Evolutionary conservation across 2,797 vertebrate genomes (phyloP), one percentile per base, ranked within the genome.

Genomic region (Diplodus puntazzo): DNA sequence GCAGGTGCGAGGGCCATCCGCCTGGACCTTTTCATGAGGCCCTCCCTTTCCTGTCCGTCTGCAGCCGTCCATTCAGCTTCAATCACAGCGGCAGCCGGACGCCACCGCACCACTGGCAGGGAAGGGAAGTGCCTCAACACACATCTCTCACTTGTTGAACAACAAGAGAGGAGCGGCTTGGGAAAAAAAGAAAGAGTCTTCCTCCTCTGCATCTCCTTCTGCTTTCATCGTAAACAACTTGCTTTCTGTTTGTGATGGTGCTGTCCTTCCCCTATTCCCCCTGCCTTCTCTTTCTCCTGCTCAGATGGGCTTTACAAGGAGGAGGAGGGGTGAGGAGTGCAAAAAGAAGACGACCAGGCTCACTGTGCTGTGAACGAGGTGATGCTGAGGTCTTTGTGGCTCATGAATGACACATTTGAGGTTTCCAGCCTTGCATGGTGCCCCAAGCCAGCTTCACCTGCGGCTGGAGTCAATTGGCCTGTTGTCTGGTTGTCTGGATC

Each of bases 31-130:
- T 97, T 96, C 95, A 96, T 94, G 84, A 87, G 84, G 5, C 89
- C 85, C 91, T 90, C 84, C 87, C 90, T 97, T 97, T 95, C 97
- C 97, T 97, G 97, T 96, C 91, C 94, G 95, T 96, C 96, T 97
- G 95, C 95, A 91, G 87, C 69, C 81, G 79, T 90, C 90, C 87
- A 93, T 95, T 98, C 96, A 97, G 96, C 95, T 94, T 94, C 84
- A 88, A 94, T 88, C 87, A 65, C 92, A 92, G 94, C 95, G 73
- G 87, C 94, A 95, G 96, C 96, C 96, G 96, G 96, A 96, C 96
- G 95, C 96, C 95, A 89, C 96, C 91, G 95, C 94, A 94, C 94
- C 92, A 91, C 95, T 95, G 90, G 84, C 78, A 81, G 96, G 96
- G 96, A 97, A 96, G 89, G 90, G 88, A 92, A 90, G 96, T 95